phyloP scores from a whole-genome alignment of 1,140 invertebrate species.

The Drosophila rhopaloa region DNA sequence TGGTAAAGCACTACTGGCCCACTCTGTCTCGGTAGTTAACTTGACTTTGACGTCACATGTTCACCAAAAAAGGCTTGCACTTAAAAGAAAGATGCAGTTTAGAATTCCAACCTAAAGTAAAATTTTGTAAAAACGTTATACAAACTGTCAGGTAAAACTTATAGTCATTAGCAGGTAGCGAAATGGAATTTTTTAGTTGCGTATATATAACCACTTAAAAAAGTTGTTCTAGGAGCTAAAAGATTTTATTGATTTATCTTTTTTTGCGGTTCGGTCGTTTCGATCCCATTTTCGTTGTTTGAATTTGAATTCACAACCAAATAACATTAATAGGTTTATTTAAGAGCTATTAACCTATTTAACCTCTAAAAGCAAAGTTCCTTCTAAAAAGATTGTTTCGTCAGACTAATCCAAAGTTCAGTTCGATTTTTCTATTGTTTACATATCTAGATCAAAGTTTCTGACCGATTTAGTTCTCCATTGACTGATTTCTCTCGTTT shows the following conservation, averaged over 20 bases:
- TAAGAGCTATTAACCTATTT: background rate
- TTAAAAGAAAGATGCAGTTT: constrained; percentile 2
- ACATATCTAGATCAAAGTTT: background rate
- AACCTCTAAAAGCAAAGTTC: background rate
- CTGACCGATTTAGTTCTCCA: background rate
- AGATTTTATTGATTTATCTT: background rate
- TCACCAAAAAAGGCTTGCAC: constrained; percentile 2
- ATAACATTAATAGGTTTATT: constrained; percentile 1
- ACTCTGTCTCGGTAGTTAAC: constrained; percentile 18
- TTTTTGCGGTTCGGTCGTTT: background rate
- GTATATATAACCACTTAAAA: too few relatives aligned
- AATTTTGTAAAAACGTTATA: background rate
- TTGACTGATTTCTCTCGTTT: constrained; percentile 1
- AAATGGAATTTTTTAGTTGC: background rate
- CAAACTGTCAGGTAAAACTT: background rate
- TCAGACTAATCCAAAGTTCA: too few relatives aligned
- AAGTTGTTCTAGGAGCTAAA: constrained; percentile 1
- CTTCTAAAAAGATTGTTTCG: too few relatives aligned
- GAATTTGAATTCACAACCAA: constrained; percentile 2
- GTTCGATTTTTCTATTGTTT: too few relatives aligned
- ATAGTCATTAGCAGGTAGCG: background rate
- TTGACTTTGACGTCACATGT: constrained; percentile 21
- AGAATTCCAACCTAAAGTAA: background rate
- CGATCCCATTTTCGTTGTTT: background rate
- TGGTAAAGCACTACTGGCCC: constrained; percentile 24